These are phyloP conservation scores for Gallinago undulata DNA, from an alignment of 2,113 vertebrate genomes.

Conservation along the genomic window DNA sequence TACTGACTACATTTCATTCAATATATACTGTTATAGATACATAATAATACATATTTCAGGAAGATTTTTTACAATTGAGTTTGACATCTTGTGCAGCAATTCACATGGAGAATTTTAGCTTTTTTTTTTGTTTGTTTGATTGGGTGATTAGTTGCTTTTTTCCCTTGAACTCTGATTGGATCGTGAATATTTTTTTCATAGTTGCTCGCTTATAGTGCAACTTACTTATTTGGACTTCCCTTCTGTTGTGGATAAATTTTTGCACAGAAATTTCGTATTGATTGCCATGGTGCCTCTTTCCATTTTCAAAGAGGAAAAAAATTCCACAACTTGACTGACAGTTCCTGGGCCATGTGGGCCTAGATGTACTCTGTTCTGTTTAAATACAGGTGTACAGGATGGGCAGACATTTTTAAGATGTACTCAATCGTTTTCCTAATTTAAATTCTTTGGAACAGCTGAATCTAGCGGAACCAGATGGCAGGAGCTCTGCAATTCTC, in stretches of 20 bases:
- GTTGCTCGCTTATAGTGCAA: background rate
- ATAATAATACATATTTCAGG: background rate
- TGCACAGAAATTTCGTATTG: background rate
- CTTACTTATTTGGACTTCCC: background rate
- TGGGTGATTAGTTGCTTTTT: background rate
- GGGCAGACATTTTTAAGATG: background rate
- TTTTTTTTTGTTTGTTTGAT: background rate
- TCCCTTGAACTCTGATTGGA: background rate
- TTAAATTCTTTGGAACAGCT: background rate
- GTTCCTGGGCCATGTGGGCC: background rate
- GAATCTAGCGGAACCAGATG: background rate
- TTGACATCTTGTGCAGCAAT: rapidly evolving
- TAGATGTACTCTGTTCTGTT: background rate
- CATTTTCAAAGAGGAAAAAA: background rate
- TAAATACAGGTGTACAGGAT: background rate
- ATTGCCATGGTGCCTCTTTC: background rate
- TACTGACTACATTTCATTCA: background rate
- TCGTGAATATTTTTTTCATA: background rate
- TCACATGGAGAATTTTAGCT: background rate
- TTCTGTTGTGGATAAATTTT: background rate
- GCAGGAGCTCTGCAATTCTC: background rate
- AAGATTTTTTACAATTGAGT: background rate
- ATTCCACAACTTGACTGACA: background rate
- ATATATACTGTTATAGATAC: background rate
- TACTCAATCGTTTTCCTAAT: background rate